phyloP scores from a whole-genome alignment of 1,140 invertebrate species.

The Ridgeia piscesae region DNA sequence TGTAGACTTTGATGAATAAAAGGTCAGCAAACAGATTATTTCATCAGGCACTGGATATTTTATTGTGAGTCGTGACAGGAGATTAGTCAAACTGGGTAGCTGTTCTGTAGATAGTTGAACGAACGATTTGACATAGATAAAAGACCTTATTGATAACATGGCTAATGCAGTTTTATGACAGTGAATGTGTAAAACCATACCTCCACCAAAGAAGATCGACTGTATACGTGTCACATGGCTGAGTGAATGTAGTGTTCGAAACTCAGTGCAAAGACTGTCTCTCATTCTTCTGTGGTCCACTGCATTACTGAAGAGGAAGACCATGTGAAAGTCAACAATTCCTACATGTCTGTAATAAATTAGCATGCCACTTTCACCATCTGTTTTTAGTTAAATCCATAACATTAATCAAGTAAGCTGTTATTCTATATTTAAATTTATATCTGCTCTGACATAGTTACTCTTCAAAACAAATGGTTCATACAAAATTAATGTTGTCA shows the following conservation, averaged over 20 bases:
- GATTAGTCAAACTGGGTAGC: no score
- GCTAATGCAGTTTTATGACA: neutral
- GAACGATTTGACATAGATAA: neutral
- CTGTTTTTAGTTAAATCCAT: neutral
- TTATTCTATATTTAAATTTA: neutral
- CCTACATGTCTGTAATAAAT: neutral
- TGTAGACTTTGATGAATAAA: no score
- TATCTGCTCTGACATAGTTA: neutral
- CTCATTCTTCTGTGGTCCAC: slow-evolving; percentile 44
- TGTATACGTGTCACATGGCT: slow-evolving; percentile 39
- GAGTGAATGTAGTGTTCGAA: slow-evolving; percentile 36
- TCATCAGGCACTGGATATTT: no score
- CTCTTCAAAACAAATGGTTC: no score
- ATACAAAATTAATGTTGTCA: neutral
- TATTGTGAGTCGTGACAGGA: no score
- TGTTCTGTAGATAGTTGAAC: no score
- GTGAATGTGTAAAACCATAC: slow-evolving; percentile 31
- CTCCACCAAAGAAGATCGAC: slow-evolving; percentile 53
- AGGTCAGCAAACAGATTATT: no score
- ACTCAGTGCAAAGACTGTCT: slow-evolving; percentile 40
- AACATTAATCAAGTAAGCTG: neutral
- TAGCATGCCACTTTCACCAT: neutral
- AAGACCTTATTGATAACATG: neutral
- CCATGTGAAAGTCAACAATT: neutral
- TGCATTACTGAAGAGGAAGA: slow-evolving; percentile 32